Base-by-base conservation (phyloP, 1,140 invertebrate genomes). In the Drosophila elegans region DNA sequence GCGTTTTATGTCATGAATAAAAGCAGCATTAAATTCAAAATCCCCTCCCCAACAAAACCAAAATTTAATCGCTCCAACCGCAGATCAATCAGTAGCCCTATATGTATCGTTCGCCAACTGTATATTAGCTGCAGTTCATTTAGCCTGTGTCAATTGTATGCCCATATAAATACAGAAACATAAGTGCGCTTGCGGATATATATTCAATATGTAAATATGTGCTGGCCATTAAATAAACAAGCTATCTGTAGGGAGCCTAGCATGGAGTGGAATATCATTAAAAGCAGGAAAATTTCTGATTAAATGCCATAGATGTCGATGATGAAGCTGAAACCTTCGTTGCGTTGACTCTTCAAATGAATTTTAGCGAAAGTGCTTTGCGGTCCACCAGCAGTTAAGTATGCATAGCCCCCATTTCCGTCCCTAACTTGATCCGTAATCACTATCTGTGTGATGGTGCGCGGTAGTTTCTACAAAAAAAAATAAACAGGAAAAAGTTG, bases 351-450 rank as follows among this genome's bases (percentile, higher is more conserved):
- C 71, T 94, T 94, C 68, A 94, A 94, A 55, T 90, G 92, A 0
- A 94, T 57, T 2, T 92, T 93, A 5, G 93, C 93, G 27, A 91
- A 92, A 3, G 38, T 78, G n/a, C 54, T 63, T 3, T 91, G 90
- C 0, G 93, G 92, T 36, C 94, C 94, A 46, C 94, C 94, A 0
- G 32, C 54, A 0, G 85, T 2, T 0, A 93, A 38, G 4, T 60
- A 90, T 0, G 93, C 92, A 51, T 93, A 93, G 3, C 94, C 95
- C 0, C 93, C 93, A 13, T 92, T 93, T 4, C 93, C 94, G 12
- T 94, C 93, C 4, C 53, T 92, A 10, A 93, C 93, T 54, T 93
- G 93, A 49, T 94, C 94, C 3, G 93, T 91, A 9, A 93, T 93
- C 21, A 93, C 92, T 39, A 94, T 74, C 46, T 93, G 91, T 6